Percentiles rank a stretch among this genome's conserved stretches.
These are phyloP conservation scores for Osmoderma eremita DNA, from an alignment of 2,888 invertebrate genomes.

Conservation along the genomic window DNA sequence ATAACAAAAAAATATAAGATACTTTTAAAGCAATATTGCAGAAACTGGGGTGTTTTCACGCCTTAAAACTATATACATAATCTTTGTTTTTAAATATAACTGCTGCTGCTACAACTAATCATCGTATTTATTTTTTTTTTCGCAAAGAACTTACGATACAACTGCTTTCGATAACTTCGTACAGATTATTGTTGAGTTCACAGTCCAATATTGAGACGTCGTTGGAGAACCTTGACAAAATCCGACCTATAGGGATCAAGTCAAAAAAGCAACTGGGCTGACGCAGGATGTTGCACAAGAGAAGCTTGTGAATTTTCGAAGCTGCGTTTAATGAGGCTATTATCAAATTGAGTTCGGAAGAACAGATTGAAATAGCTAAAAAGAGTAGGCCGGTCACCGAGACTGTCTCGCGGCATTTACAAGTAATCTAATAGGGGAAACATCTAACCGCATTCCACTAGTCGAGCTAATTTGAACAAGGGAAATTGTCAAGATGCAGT, in stretches of 20 bases:
- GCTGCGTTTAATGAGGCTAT: constrained; percentile 71
- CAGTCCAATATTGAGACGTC: constrained; percentile 75
- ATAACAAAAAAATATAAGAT: neutral
- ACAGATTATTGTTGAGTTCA: constrained; percentile 66
- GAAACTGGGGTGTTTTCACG: constrained; percentile 42
- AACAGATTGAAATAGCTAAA: constrained; percentile 65
- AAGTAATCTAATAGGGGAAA: constrained; percentile 12
- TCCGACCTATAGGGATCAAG: constrained; percentile 74
- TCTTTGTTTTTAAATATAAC: constrained; percentile 35
- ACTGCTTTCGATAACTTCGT: constrained; percentile 62
- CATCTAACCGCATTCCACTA: neutral
- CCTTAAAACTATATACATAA: neutral
- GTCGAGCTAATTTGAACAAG: neutral
- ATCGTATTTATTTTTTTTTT: neutral
- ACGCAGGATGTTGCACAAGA: constrained; percentile 69
- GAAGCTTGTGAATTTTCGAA: constrained; percentile 67
- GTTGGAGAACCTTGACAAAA: constrained; percentile 75
- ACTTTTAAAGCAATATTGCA: neutral
- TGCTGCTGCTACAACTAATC: constrained; percentile 23
- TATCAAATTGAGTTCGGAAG: constrained; percentile 68
- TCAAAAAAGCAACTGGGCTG: constrained; percentile 78
- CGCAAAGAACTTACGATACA: constrained; percentile 60
- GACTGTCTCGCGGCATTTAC: neutral
- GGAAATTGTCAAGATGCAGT: constrained; percentile 5
- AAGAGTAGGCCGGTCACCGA: constrained; percentile 45